phyloP scores from a whole-genome alignment of 2,888 invertebrate species.

The Meiosimyza platycephala region DNA sequence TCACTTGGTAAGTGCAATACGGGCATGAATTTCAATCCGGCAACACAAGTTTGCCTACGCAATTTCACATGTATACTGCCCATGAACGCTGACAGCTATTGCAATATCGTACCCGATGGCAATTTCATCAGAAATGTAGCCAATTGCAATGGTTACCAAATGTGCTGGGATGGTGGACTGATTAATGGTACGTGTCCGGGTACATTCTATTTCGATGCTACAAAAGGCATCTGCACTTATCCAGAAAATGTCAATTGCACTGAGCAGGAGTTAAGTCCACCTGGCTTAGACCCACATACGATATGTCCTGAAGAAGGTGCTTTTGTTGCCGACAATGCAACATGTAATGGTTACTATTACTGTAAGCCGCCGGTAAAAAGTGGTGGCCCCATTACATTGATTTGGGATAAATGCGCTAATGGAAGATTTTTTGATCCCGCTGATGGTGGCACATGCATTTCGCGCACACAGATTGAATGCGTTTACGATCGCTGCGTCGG shows the following conservation, averaged over 20 bases:
- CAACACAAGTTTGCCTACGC: constrained; percentile 52
- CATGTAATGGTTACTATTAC: constrained; percentile 60
- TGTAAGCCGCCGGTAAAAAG: constrained; percentile 41
- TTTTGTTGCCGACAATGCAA: constrained; percentile 54
- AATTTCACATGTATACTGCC: constrained; percentile 50
- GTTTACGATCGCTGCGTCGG: constrained; percentile 55
- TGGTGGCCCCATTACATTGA: constrained; percentile 39
- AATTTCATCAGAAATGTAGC: constrained; percentile 51
- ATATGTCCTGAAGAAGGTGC: constrained; percentile 49
- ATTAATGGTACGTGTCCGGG: constrained; percentile 53
- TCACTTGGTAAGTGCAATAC: constrained; percentile 49
- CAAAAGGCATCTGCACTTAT: constrained; percentile 52
- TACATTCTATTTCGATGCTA: constrained; percentile 53
- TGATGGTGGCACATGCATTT: constrained; percentile 55
- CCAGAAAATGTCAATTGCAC: constrained; percentile 50
- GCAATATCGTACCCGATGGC: constrained; percentile 60
- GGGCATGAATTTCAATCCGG: constrained; percentile 55
- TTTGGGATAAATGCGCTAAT: constrained; percentile 50
- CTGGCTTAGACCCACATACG: constrained; percentile 42
- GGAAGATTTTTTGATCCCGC: constrained; percentile 53
- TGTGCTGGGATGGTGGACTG: constrained; percentile 51
- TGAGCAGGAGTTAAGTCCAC: constrained; percentile 30
- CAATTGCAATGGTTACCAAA: constrained; percentile 54
- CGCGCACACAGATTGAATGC: constrained; percentile 52
- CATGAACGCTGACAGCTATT: constrained; percentile 54